Conservation (phyloP, 2,797 vertebrate species). For the Adelosebastes latens region DNA sequence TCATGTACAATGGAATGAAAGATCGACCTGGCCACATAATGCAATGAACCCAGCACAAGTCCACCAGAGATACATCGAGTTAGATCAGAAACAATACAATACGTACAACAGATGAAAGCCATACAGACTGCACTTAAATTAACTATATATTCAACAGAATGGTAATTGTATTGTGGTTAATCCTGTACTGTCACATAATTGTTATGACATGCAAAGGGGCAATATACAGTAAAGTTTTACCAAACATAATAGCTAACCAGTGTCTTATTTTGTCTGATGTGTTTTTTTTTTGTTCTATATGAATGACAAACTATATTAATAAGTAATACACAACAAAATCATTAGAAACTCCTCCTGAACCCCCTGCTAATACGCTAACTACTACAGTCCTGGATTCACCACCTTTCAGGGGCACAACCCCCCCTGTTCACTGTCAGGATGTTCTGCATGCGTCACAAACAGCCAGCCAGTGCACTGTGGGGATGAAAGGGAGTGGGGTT, state of each 20-base stretch:
- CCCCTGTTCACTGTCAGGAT: constrained; percentile 27
- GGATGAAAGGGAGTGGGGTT: neutral
- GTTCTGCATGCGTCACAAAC: constrained; percentile 74
- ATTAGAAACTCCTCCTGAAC: neutral
- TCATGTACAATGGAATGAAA: neutral
- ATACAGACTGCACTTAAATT: neutral
- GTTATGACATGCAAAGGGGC: neutral
- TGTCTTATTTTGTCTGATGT: neutral
- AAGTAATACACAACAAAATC: neutral
- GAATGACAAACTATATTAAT: neutral
- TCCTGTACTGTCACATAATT: neutral
- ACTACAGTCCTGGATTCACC: constrained; percentile 70
- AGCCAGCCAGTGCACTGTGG: constrained; percentile 54
- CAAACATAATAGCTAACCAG: neutral
- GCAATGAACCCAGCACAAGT: neutral
- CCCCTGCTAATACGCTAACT: neutral
- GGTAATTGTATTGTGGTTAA: neutral
- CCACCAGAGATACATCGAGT: neutral
- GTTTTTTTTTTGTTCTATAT: neutral
- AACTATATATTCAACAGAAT: neutral
- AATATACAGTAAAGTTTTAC: neutral
- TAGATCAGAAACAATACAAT: neutral
- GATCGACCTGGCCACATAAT: neutral
- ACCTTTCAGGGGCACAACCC: constrained; percentile 50
- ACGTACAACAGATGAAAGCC: neutral